Evolutionary conservation across 1,140 invertebrate species (phyloP).

Genomic region (Metopolophium dirhodum): DNA sequence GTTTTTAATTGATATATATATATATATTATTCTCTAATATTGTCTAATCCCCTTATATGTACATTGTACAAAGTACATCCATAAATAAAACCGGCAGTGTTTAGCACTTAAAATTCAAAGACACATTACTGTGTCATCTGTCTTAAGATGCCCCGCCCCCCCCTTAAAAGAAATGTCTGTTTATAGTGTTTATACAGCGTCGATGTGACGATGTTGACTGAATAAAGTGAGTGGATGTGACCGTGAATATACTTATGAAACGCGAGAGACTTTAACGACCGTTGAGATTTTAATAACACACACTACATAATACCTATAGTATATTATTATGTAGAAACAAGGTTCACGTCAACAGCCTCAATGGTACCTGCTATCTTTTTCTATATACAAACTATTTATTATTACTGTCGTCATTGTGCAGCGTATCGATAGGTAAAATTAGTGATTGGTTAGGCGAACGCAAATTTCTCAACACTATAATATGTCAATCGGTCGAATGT

Average conservation of each 20-base stretch:
- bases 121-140: background rate
- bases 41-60: too few species aligned
- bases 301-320: background rate
- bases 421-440: background rate
- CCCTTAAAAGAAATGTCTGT: background rate
- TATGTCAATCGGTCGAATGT: background rate
- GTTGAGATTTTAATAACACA: background rate
- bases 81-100: background rate
- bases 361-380: background rate
- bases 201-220: background rate
- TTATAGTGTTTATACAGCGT: background rate
- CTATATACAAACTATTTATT: background rate
- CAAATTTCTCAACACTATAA: background rate
- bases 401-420: background rate
- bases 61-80: too few species aligned
- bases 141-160: background rate
- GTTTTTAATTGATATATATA: background rate
- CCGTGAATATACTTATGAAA: background rate
- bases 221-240: constrained; percentile 1
- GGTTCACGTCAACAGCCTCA: background rate
- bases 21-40: background rate
- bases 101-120: background rate
- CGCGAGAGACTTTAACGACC: background rate
- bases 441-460: background rate
- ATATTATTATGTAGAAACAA: background rate